Evolutionary conservation across 2,888 invertebrate species (phyloP).

Genomic region (Polyommatus icarus): DNA sequence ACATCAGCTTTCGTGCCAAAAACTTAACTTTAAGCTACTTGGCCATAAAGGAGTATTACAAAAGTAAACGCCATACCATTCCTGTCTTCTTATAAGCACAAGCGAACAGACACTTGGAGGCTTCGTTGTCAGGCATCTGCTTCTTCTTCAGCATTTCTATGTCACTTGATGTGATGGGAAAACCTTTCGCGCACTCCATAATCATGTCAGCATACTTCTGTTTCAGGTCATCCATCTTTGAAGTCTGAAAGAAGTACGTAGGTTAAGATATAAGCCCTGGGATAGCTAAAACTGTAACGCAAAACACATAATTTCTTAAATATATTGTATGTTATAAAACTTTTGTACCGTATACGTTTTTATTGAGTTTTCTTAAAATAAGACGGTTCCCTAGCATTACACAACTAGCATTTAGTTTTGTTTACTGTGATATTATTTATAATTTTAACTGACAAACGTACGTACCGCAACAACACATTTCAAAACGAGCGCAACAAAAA

Average conservation of each 20-base stretch:
- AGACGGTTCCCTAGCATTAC: no score
- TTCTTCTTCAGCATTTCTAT: slow-evolving; percentile 51
- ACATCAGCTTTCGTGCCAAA: no score
- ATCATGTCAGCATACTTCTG: slow-evolving; percentile 51
- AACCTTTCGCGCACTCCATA: slow-evolving; percentile 50
- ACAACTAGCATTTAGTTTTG: no score
- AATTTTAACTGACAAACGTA: not conserved
- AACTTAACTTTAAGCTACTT: no score
- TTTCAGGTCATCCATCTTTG: slow-evolving; percentile 50
- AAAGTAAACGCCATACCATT: slow-evolving; percentile 56
- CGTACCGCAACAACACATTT: slow-evolving; percentile 29
- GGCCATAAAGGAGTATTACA: no score
- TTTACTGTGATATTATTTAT: not conserved
- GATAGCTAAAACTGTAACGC: no score
- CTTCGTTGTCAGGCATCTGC: slow-evolving; percentile 53
- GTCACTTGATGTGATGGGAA: slow-evolving; percentile 50
- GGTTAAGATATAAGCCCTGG: not conserved
- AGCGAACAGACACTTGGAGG: slow-evolving; percentile 68
- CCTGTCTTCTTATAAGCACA: slow-evolving; percentile 71
- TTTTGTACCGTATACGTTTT: no score
- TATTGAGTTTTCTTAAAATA: no score
- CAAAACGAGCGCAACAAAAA: slow-evolving; percentile 24
- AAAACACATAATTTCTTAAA: no score
- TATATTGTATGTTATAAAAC: no score
- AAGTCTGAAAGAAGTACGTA: slow-evolving; percentile 41